phyloP scores from a whole-genome alignment of 1,140 invertebrate species.

The Solenopsis invicta region DNA sequence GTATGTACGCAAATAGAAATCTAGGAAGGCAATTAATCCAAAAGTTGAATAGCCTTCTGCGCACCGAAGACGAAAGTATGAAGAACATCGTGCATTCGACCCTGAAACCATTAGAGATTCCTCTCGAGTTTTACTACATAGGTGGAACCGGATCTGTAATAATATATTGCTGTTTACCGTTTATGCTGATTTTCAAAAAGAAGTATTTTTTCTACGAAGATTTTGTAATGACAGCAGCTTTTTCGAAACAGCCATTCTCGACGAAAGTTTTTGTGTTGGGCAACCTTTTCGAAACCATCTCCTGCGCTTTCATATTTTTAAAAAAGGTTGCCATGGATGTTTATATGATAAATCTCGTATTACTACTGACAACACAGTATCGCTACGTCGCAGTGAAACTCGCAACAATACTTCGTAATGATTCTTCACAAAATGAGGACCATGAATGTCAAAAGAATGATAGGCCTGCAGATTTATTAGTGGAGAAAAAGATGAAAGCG shows the following conservation, averaged over 20 bases:
- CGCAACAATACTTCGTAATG: not conserved
- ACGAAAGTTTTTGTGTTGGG: conserved; percentile 14
- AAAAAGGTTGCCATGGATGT: conserved; percentile 19
- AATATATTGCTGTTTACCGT: not conserved
- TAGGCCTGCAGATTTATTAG: not conserved
- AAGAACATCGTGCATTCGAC: not conserved
- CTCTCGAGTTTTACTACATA: conserved; percentile 9
- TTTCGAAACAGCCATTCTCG: conserved; percentile 14
- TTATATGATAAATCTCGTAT: conserved; percentile 30
- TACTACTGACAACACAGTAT: conserved; percentile 27
- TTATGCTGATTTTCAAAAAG: not conserved
- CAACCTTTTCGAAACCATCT: not conserved
- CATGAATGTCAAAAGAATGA: not conserved
- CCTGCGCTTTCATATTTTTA: not conserved
- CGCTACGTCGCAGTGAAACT: conserved; percentile 13
- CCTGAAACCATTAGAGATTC: not conserved
- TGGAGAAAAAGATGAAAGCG: not conserved
- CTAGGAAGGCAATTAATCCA: conserved; percentile 3
- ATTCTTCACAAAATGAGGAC: not conserved
- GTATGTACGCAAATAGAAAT: not conserved
- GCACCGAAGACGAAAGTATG: not conserved
- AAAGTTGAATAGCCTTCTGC: not conserved
- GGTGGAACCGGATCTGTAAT: conserved; percentile 11
- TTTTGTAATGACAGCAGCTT: not conserved
- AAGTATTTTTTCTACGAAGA: conserved; percentile 15